Conservation (phyloP, 2,797 vertebrate species). For the Crax fasciolata region DNA sequence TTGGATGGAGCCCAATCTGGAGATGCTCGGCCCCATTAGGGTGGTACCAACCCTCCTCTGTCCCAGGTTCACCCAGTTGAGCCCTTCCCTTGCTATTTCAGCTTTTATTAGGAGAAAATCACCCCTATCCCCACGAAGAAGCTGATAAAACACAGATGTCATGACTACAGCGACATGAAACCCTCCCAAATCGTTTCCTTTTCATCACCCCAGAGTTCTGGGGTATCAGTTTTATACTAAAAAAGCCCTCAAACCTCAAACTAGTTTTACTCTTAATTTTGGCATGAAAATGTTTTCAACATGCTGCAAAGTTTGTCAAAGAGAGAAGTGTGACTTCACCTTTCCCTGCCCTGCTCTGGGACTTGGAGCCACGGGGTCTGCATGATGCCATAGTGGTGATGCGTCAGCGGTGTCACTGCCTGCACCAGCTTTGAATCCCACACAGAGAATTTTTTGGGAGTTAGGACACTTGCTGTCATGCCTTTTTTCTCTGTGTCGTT, state of each 20-base stretch:
- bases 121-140: neutral
- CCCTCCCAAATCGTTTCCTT: neutral
- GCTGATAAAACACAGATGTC: neutral
- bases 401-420: neutral
- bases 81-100: too few species aligned
- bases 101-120: too few species aligned
- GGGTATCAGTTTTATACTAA: neutral
- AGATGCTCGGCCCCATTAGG: neutral
- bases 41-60: neutral
- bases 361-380: too few species aligned
- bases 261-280: neutral
- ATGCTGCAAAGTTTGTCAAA: neutral
- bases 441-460: fast-evolving
- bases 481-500: neutral
- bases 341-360: neutral
- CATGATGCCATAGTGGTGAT: too few species aligned
- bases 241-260: neutral
- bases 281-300: neutral
- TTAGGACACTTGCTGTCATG: neutral
- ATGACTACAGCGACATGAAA: neutral
- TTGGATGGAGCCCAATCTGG: neutral
- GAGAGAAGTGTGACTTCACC: neutral
- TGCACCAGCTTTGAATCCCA: neutral
- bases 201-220: neutral
- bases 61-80: neutral